phyloP scores from a whole-genome alignment of 2,113 vertebrate species.

The Oenanthe melanoleuca region DNA sequence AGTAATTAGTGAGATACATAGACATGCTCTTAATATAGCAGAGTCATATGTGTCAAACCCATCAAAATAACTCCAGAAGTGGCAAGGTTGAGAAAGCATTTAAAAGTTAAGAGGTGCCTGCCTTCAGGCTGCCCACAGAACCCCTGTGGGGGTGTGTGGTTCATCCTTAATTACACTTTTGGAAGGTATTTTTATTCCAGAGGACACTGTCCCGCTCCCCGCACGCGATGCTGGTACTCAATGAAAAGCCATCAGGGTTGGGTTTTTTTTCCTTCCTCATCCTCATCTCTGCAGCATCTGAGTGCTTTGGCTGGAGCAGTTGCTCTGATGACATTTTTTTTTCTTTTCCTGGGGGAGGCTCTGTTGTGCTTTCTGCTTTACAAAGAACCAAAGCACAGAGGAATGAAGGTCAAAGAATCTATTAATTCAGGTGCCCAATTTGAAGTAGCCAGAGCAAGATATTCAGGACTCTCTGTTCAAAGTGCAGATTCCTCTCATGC shows the following conservation, averaged over 20 bases:
- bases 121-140: background rate
- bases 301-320: background rate
- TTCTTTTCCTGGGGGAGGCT: background rate
- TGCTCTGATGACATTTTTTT: background rate
- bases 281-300: background rate
- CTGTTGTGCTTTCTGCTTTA: background rate
- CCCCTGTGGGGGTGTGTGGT: background rate
- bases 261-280: background rate
- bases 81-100: background rate
- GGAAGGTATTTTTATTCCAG: background rate
- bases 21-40: fast-evolving
- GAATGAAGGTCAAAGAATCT: background rate
- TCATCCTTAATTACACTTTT: background rate
- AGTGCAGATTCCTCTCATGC: background rate
- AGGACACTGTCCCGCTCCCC: fast-evolving
- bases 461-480: background rate
- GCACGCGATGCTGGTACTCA: fast-evolving
- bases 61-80: background rate
- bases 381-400: background rate
- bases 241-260: background rate
- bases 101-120: background rate
- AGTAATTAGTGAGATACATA: fast-evolving
- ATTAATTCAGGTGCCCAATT: background rate
- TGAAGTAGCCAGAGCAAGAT: background rate
- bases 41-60: background rate